Base-by-base conservation (phyloP, 2,113 vertebrate species). In the Hippotragus niger region DNA sequence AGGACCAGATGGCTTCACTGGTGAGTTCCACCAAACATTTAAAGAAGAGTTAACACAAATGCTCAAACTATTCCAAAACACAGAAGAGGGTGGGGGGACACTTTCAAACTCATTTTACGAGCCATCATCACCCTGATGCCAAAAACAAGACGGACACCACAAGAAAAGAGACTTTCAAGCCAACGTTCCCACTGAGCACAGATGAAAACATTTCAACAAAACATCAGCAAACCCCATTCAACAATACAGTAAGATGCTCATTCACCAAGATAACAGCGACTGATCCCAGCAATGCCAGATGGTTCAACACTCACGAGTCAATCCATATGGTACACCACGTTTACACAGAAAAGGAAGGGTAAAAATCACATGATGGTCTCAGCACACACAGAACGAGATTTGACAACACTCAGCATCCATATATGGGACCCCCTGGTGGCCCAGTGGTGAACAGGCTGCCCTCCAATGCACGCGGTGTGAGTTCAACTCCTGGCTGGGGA, bases 261-360 rank as follows among this genome's bases (percentile, higher is more conserved):
- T 1, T 13, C 50, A 9, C 50, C 50, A 31, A 14, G n/a, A 43
- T 33, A 74, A 55, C 4, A 0, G 27, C 16, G 88, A 43, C 21
- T 33, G 40, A 55, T 9, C 40, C 64, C 88, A 55, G 50, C n/a
- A 52, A 31, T 1, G 36, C 67, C 67, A 52, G 36, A 4, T 0
- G 50, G 27, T 3, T 90, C 67, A 55, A 15, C 1, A 31, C 2
- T 36, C 27, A 6, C 36, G 14, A 19, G 40, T 15, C 36, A 5
- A 13, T 14, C 50, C 17, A 9, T 3, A 1, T 1, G 50, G 12
- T 9, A 3, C n/a, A 23, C 16, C 27, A 1, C 2, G 3, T 9
- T 74, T 33, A 43, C 50, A 9, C 43, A 50, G 13, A 74, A 55
- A 40, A 21, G 16, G 50, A 71, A 88, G 25, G n/a, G 4, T 40